Base-by-base conservation (phyloP, 1,140 invertebrate genomes). In the Cheumatopsyche charites region DNA sequence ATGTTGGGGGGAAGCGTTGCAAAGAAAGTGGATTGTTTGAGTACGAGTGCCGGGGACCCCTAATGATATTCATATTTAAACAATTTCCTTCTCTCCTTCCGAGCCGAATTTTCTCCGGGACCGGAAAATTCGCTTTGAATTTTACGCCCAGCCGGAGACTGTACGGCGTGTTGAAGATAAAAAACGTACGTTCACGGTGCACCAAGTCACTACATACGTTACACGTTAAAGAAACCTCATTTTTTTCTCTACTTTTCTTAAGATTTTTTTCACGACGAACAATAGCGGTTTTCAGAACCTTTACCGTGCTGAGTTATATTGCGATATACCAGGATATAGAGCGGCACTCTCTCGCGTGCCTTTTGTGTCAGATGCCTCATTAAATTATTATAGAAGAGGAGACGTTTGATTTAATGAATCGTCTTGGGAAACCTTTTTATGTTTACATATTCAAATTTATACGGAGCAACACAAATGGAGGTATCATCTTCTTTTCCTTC, bases 61-160 rank as follows among this genome's bases (percentile, higher is more conserved):
- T 75, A 75, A 75, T 72, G 74, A 72, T 75, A 75, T 75, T 75
- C 74, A 75, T 75, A 75, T 75, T 75, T 75, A 75, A 75, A 75
- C 71, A 75, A 75, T 75, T 72, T 70, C 70, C 67, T 55, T 45
- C 15, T 55, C 36, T 13, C 11, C 26, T 23, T n/a, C 36, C 41
- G 43, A 36, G 7, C 41, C 21, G 55, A 71, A 72, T 62, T 72
- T 72, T 58, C 25, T 17, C 55, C 13, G 25, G 11, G 62, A 70
- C n/a, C 29, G 45, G 26, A 15, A 72, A 62, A 43, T 66, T 72
- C 29, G 29, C 29, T 52, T 47, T 49, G 23, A 68, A 52, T 49
- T 55, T 68, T 47, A 25, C 19, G 47, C 23, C 12, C 58, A 52
- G 21, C 9, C 29, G 29, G 29, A 36, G 29, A 36, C 3, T 36